Base-by-base conservation (phyloP, 2,888 invertebrate genomes). In the Atethmia centrago region DNA sequence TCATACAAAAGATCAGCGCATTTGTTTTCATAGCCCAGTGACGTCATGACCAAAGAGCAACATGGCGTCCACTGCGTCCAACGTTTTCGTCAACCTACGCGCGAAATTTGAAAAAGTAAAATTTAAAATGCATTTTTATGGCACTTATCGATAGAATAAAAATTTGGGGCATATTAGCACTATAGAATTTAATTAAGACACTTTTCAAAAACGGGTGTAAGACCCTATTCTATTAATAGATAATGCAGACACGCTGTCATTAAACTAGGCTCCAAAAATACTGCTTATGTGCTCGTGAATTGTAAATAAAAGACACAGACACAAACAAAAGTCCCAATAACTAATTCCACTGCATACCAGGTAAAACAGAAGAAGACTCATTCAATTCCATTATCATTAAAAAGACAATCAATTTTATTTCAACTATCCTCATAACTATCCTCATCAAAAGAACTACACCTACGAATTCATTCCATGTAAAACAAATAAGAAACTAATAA, bases 401-500 rank as follows among this genome's bases (percentile, higher is more conserved):
- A 25, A 4, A 14, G 3, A 40, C 10, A 68, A 49, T 10, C 42
- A 9, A 63, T 28, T 65, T 51, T 14, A 40, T 36, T 45, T 36
- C 5, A 25, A 59, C 25, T 16, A 28, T 25, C 21, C 28, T 5
- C 19, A 36, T 36, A 31, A 59, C 25, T 16, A 25, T 25, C 21
- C 28, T 5, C 19, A 49, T 31, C 21, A 56, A 71, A 40, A 28
- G 14, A 71, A 72, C 42, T 19, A 49, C 19, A 36, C 12, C 19
- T 31, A 40, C 53, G 21, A 59, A 58, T 51, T 40, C 47, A 53
- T n/a, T 64, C 14, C 31, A 65, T 64, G 31, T 36, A 45, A 68
- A 68, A 69, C 61, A 51, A 74, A 45, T 31, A 61, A 42, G 42
- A 3, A 42, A 53, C 65, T 79, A 80, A 80, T 79, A 79, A 82